Base-by-base conservation (phyloP, 2,113 vertebrate species). In the Ammodytes marinus region DNA sequence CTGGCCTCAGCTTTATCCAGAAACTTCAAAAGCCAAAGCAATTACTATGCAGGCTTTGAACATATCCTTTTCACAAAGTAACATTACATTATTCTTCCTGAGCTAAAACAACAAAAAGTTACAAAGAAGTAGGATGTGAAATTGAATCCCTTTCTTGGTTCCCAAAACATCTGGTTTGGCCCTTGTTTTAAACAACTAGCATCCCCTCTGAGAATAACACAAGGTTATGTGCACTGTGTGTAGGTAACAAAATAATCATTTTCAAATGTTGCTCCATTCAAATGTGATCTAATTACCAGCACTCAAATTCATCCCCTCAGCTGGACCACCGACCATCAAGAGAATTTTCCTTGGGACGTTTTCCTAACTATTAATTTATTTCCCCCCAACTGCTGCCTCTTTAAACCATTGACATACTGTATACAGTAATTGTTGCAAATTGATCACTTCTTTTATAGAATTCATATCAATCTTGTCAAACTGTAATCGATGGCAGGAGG, bases 371-470 rank as follows among this genome's bases (percentile, higher is more conserved):
- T 91, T 93, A 80, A 75, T 90, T 86, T 84, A 39, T 94, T 93
- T 94, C 92, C 93, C 93, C 78, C 91, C 90, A 89, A 90, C 94
- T 69, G 58, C 66, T 78, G 65, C 85, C 83, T 85, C 79, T 27
- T 27, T 43, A 86, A 90, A 79, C 77, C 60, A 77, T 89, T 86
- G 89, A 82, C 83, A 92, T 82, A n/a, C n/a, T n/a, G n/a, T n/a
- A 94, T 93, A 86, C 90, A 86, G 95, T 96, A 96, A 97, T 96
- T 96, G 95, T 96, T 95, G 95, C 95, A 96, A 96, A 96, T 96
- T 93, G 95, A 96, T 97, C 95, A 95, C 94, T 97, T 96, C 96
- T 96, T 97, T 95, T 96, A 96, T 96, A 97, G 95, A 96, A 96
- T 95, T 96, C 92, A 88, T 94, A 96, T 96, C 96, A 96, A 96